A percentile compares a stretch with the other conserved stretches of the same genome.
Evolutionary conservation across 2,113 vertebrate genomes (phyloP).

Genomic region (Hemiprocne comata): DNA sequence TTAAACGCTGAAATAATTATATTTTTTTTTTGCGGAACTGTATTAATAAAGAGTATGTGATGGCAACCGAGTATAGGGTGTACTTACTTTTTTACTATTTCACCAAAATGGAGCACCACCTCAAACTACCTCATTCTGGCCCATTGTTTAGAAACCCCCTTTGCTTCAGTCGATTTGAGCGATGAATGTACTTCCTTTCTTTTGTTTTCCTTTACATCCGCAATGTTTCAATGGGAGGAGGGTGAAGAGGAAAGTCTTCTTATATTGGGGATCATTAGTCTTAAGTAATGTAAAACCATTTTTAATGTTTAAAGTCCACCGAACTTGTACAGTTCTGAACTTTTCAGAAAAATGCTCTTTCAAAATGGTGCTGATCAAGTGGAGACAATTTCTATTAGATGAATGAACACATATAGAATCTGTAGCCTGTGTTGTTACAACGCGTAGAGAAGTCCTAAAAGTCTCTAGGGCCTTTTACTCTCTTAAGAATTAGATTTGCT

Average conservation of each 20-base stretch:
- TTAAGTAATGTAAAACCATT: not conserved
- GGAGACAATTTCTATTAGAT: accelerated
- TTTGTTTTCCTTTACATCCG: conserved; percentile 75
- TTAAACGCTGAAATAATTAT: too few species aligned
- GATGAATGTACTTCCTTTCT: conserved; percentile 76
- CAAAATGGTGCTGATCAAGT: not conserved
- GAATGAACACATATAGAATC: not conserved
- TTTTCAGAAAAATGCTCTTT: not conserved
- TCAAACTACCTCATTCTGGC: conserved; percentile 48
- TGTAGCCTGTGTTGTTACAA: accelerated
- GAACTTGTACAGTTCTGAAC: not conserved
- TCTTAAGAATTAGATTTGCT: not conserved
- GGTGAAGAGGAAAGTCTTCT: not conserved
- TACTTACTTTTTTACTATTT: conserved; percentile 28
- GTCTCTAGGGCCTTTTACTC: not conserved
- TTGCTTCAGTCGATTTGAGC: conserved; percentile 55
- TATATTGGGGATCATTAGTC: not conserved
- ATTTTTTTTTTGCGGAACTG: not conserved
- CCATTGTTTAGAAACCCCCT: conserved; percentile 71
- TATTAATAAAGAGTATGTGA: not conserved
- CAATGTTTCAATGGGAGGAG: conserved; percentile 66
- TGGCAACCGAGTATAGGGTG: not conserved
- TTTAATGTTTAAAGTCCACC: not conserved
- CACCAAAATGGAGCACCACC: conserved; percentile 56
- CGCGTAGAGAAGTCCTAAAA: not conserved